Percentiles rank a stretch among this genome's conserved stretches.
Conservation (phyloP, 1,140 invertebrate species). For the Augochlora pura region DNA sequence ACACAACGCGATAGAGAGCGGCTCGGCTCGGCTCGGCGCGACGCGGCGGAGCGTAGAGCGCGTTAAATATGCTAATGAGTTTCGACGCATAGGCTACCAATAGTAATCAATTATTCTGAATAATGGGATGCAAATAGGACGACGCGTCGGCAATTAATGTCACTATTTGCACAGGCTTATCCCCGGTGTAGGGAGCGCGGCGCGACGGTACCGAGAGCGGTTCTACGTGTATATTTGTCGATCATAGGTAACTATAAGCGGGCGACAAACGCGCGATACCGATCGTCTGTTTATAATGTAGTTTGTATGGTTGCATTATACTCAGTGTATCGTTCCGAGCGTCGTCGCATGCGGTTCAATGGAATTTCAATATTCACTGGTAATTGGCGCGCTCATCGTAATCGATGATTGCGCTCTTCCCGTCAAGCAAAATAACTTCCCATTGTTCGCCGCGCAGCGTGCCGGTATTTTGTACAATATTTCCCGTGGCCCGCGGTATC, state of each 20-base stretch:
- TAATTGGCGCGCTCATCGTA: background rate
- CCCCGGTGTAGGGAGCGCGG: slow-evolving; percentile 54
- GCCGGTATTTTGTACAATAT: too few relatives aligned
- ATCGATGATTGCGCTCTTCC: too few relatives aligned
- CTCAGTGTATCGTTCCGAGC: background rate
- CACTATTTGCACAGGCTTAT: slow-evolving; percentile 76
- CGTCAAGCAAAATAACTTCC: background rate
- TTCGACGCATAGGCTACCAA: slow-evolving; percentile 69
- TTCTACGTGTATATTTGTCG: slow-evolving; percentile 57
- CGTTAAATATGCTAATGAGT: slow-evolving; percentile 74
- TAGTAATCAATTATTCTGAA: slow-evolving; percentile 78
- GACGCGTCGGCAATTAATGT: slow-evolving; percentile 74
- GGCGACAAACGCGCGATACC: slow-evolving; percentile 67
- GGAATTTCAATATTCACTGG: background rate
- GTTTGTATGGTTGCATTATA: slow-evolving; percentile 36
- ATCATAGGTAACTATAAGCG: slow-evolving; percentile 49
- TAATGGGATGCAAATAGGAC: slow-evolving; percentile 76
- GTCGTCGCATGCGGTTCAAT: background rate
- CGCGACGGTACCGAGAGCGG: slow-evolving; percentile 27
- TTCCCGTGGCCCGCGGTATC: too few relatives aligned
- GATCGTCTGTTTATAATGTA: slow-evolving; percentile 61
- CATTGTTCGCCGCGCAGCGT: background rate
- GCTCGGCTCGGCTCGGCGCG: too few relatives aligned
- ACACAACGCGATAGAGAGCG: too few relatives aligned
- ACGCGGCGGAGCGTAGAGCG: slow-evolving; percentile 12